A percentile compares a stretch with the other conserved stretches of the same genome.
Evolutionary conservation across 1,140 invertebrate species (phyloP).

Genomic region (Glomeris maerens): DNA sequence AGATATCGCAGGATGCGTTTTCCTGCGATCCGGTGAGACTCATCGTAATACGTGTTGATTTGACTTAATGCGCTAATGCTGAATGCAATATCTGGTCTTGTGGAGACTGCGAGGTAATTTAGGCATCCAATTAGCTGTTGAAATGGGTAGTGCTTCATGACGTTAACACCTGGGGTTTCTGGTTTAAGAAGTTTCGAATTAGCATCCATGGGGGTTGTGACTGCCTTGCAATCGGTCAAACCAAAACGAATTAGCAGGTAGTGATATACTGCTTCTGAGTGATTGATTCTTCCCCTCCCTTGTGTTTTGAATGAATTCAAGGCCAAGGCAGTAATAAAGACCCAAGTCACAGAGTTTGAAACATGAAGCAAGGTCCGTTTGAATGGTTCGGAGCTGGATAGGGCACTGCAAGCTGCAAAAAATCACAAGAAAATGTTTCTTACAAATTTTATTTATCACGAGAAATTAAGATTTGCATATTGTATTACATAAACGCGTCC

Average conservation of each 20-base stretch:
- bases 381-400: not conserved
- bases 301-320: slow-evolving; percentile 11
- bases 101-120: not conserved
- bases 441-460: not conserved
- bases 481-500: not conserved
- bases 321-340: not conserved
- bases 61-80: slow-evolving; percentile 24
- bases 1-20: slow-evolving; percentile 7
- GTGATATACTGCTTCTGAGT: not conserved
- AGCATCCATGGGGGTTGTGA: not conserved
- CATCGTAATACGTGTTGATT: slow-evolving; percentile 31
- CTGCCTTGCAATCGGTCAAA: not conserved
- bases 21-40: slow-evolving; percentile 4
- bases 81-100: slow-evolving; percentile 22
- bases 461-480: not conserved
- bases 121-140: slow-evolving; percentile 14
- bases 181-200: not conserved
- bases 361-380: not conserved
- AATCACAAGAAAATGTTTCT: no score
- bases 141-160: not conserved
- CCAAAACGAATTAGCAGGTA: not conserved
- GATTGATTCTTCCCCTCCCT: not conserved
- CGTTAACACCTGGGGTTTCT: not conserved
- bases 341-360: not conserved
- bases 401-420: not conserved